A percentile compares a stretch with the other conserved stretches of the same genome.
These are phyloP conservation scores for Cantharis rustica DNA, from an alignment of 2,888 invertebrate genomes.

Conservation along the genomic window DNA sequence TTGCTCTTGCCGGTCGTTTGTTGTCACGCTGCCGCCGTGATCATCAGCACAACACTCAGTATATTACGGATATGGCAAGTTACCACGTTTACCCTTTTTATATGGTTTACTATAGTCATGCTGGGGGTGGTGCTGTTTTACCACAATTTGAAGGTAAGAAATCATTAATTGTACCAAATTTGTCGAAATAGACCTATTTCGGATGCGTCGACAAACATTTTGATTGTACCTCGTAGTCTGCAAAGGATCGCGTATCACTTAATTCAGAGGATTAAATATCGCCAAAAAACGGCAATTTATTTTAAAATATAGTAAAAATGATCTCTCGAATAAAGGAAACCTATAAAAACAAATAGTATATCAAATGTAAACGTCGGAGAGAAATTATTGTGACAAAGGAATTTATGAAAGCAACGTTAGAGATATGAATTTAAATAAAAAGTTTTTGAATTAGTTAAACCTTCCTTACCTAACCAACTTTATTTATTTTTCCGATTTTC, in stretches of 20 bases:
- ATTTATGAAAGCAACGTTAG: background rate
- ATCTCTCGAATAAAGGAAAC: background rate
- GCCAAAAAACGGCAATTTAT: background rate
- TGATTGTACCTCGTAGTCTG: background rate
- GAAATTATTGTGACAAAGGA: background rate
- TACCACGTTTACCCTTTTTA: conserved; percentile 78
- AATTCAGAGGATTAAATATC: background rate
- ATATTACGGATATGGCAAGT: conserved; percentile 74
- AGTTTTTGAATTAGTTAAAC: background rate
- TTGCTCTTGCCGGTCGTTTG: conserved; percentile 78
- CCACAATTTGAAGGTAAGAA: conserved; percentile 80
- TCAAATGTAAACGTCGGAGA: background rate
- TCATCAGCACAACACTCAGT: conserved; percentile 74
- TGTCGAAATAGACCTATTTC: background rate
- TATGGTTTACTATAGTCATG: conserved; percentile 75
- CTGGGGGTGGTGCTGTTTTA: conserved; percentile 80
- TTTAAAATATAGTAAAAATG: background rate
- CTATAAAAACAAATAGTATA: background rate
- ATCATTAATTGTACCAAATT: background rate
- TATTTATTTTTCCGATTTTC: background rate
- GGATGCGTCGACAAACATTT: background rate
- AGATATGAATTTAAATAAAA: background rate
- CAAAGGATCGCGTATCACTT: background rate
- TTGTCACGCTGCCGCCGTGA: conserved; percentile 80
- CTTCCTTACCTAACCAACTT: background rate